These are phyloP conservation scores for Erebia aethiops DNA, from an alignment of 2,888 invertebrate genomes.

Conservation along the genomic window DNA sequence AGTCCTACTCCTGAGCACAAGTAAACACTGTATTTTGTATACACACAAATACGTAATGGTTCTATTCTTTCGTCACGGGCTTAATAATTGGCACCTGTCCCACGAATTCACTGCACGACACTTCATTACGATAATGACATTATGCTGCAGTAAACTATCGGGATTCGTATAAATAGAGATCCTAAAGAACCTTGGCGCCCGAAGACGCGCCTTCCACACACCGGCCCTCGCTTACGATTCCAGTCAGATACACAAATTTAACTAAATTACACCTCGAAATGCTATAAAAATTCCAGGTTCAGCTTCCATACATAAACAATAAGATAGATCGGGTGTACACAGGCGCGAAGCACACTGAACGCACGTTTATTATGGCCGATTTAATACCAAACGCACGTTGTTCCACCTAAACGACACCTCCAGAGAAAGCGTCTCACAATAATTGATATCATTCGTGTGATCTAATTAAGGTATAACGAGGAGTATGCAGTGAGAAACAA, in stretches of 20 bases:
- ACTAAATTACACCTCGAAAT: conserved; percentile 63
- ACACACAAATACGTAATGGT: conserved; percentile 73
- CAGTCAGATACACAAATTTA: conserved; percentile 67
- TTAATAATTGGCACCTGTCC: conserved; percentile 80
- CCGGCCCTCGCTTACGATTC: conserved; percentile 53
- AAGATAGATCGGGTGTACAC: conserved; percentile 81
- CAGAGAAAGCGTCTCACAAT: conserved; percentile 73
- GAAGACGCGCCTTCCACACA: conserved; percentile 58
- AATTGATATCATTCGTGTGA: conserved; percentile 80
- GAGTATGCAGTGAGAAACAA: conserved; percentile 81
- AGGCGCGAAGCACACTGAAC: conserved; percentile 75
- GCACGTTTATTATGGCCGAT: conserved; percentile 80
- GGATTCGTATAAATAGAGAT: conserved; percentile 81
- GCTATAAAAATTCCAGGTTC: conserved; percentile 78
- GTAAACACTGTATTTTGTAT: conserved; percentile 63
- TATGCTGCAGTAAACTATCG: conserved; percentile 77
- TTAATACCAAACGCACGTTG: conserved; percentile 67
- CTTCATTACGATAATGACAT: conserved; percentile 81
- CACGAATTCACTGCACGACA: conserved; percentile 74
- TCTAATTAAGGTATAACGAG: conserved; percentile 79
- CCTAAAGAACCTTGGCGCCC: conserved; percentile 70
- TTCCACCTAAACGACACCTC: conserved; percentile 56
- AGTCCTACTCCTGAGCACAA: conserved; percentile 53
- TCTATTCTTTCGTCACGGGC: conserved; percentile 68
- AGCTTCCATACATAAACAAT: conserved; percentile 83